These are phyloP conservation scores for Trachythela sp. DNA, from an alignment of 64 coral and sea anemone genomes.

Conservation along the genomic window DNA sequence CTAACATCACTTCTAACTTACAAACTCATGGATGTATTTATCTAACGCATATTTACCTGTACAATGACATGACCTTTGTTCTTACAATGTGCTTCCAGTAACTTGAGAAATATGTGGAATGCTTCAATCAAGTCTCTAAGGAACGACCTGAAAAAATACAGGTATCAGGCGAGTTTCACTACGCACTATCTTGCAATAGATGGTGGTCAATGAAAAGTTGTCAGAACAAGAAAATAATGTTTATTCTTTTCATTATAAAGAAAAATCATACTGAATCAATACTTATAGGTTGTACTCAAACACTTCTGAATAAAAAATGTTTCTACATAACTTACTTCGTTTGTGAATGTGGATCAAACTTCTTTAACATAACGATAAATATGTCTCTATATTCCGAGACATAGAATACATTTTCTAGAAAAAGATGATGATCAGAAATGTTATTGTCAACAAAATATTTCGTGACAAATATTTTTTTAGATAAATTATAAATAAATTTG, in stretches of 20 bases:
- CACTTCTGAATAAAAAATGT: too few species aligned
- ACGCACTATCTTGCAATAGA: not conserved
- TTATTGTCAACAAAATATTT: too few species aligned
- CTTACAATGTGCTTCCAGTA: conserved; percentile 72
- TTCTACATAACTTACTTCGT: conserved; percentile 60
- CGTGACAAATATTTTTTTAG: too few species aligned
- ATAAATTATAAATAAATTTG: too few species aligned
- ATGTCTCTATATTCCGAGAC: conserved; percentile 85
- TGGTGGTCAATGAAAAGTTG: too few species aligned
- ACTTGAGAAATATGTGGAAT: conserved; percentile 93
- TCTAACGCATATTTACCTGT: conserved; percentile 48
- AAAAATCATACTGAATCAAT: too few species aligned
- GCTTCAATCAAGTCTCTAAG: conserved; percentile 83
- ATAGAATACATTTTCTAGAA: conserved; percentile 87
- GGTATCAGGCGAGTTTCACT: not conserved
- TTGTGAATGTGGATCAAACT: conserved; percentile 78
- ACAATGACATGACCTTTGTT: conserved; percentile 77
- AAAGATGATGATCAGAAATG: not conserved
- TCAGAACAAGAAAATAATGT: too few species aligned
- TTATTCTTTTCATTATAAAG: too few species aligned
- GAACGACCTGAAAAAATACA: conserved; percentile 56
- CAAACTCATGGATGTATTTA: too few species aligned
- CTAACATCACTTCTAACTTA: too few species aligned
- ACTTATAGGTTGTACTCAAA: too few species aligned
- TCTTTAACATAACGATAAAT: conserved; percentile 65